Conservation (phyloP, 1,140 invertebrate genomes). For the Cyclina sinensis region DNA sequence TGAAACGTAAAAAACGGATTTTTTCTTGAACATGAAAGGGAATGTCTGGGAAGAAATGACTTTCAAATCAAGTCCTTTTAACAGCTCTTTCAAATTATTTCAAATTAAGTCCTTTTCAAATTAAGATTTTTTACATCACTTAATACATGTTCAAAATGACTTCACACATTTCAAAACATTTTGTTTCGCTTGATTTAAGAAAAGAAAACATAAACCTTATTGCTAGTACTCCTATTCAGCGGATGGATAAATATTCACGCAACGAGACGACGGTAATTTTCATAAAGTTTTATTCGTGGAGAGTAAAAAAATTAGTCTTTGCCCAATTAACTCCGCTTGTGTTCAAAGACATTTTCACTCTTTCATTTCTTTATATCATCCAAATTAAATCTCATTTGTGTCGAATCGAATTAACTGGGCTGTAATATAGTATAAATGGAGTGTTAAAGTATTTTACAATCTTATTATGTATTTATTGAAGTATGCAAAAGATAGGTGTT, state of each 20-base stretch:
- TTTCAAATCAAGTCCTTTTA: constrained; percentile 38
- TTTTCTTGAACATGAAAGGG: too few species aligned
- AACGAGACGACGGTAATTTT: neutral
- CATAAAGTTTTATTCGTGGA: neutral
- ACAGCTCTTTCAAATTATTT: too few species aligned
- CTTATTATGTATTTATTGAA: neutral
- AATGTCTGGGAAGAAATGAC: neutral
- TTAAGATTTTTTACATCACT: neutral
- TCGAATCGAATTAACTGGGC: neutral
- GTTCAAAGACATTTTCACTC: neutral
- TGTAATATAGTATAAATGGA: constrained; percentile 2
- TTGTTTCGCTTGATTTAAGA: neutral
- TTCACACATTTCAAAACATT: neutral
- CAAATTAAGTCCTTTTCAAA: constrained; percentile 21
- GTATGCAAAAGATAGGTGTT: neutral
- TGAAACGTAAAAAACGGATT: too few species aligned
- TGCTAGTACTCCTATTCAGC: neutral
- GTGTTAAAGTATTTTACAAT: neutral
- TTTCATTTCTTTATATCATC: constrained; percentile 29
- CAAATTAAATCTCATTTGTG: constrained; percentile 13
- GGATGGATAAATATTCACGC: constrained; percentile 2
- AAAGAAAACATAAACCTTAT: neutral
- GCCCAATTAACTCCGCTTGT: neutral
- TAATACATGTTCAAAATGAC: neutral
- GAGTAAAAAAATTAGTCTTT: neutral